These are phyloP conservation scores for Gymnogyps californianus DNA, from an alignment of 2,113 vertebrate species.

Conservation along the genomic window DNA sequence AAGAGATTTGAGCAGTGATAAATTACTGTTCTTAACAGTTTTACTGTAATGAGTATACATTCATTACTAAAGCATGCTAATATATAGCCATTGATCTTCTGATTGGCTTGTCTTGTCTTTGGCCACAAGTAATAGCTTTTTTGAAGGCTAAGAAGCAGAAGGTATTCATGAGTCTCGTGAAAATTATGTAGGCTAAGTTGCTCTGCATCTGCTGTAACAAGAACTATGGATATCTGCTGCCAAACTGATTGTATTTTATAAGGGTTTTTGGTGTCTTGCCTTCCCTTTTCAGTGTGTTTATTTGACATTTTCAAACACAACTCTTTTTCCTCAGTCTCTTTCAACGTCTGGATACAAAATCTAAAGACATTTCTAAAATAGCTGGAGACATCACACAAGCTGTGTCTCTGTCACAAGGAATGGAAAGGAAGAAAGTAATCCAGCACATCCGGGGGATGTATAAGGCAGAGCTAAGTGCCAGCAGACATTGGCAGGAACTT, in stretches of 20 bases:
- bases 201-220: not conserved
- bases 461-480: conserved; percentile 91
- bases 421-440: conserved; percentile 97
- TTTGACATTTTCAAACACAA: not conserved
- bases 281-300: not conserved
- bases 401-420: conserved; percentile 92
- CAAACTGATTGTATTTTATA: not conserved
- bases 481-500: conserved; percentile 95
- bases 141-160: not conserved
- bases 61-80: not conserved
- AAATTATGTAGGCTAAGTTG: not conserved
- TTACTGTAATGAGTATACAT: not conserved
- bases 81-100: not conserved
- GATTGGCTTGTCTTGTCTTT: not conserved
- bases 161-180: not conserved
- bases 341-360: conserved; percentile 92
- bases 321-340: conserved; percentile 80
- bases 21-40: not conserved
- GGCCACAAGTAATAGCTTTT: not conserved
- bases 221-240: not conserved
- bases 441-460: conserved; percentile 94
- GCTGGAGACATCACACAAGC: conserved; percentile 96
- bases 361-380: conserved; percentile 96
- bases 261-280: not conserved
- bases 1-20: not conserved